Evolutionary conservation across 2,888 invertebrate genomes (phyloP).

Genomic region (Lithophane semibrunnea): DNA sequence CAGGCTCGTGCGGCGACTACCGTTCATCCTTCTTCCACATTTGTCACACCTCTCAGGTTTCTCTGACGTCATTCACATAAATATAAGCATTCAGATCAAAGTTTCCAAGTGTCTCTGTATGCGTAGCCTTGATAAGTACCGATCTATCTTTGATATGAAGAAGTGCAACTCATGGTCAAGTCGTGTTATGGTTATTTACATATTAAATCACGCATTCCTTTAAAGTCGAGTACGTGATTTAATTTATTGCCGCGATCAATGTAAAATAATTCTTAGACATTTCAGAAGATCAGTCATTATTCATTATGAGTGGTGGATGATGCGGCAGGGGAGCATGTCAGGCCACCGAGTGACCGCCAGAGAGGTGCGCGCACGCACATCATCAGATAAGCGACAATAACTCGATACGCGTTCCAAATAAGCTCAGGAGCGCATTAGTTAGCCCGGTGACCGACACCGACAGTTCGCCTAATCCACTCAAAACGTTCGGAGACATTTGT

Average conservation of each 20-base stretch:
- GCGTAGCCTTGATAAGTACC: constrained; percentile 59
- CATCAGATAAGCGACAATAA: constrained; percentile 89
- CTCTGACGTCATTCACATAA: constrained; percentile 65
- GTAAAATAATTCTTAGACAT: constrained; percentile 84
- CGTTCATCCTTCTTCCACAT: constrained; percentile 70
- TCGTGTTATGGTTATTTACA: constrained; percentile 79
- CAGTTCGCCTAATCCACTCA: constrained; percentile 89
- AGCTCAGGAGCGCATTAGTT: constrained; percentile 85
- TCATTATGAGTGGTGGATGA: constrained; percentile 70
- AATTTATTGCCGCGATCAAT: constrained; percentile 86
- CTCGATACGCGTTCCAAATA: constrained; percentile 88
- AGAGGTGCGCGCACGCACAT: constrained; percentile 72
- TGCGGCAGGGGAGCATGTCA: constrained; percentile 44
- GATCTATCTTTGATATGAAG: constrained; percentile 69
- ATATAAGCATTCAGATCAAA: constrained; percentile 34
- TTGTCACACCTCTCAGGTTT: constrained; percentile 60
- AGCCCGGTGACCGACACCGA: constrained; percentile 81
- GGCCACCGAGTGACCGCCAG: constrained; percentile 47
- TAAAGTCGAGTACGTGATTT: constrained; percentile 84
- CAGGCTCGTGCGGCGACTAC: constrained; percentile 83
- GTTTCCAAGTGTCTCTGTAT: constrained; percentile 34
- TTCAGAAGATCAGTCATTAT: constrained; percentile 83
- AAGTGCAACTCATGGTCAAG: constrained; percentile 79
- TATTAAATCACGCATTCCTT: constrained; percentile 83
- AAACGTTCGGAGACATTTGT: constrained; percentile 90